phyloP scores from a whole-genome alignment of 2,797 vertebrate genomes.

The Semaprochilodus insignis region DNA sequence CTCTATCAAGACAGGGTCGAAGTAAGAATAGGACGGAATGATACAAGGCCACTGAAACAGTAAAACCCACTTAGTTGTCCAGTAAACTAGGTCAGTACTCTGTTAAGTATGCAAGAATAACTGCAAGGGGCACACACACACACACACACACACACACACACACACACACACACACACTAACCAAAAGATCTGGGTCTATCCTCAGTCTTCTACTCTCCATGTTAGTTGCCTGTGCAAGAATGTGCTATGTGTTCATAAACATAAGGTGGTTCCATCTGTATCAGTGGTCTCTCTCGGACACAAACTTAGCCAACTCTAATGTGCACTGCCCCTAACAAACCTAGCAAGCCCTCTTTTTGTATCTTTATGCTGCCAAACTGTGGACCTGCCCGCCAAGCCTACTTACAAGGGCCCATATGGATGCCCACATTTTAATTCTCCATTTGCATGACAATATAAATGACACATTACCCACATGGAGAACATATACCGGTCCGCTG shows the following conservation, averaged over 20 bases:
- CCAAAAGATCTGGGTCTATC: constrained; percentile 38
- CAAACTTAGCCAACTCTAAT: background rate
- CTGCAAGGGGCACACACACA: constrained; percentile 60
- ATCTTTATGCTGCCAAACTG: background rate
- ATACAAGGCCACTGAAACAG: constrained; percentile 72
- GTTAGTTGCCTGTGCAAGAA: no score
- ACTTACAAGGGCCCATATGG: no score
- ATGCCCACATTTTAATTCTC: no score
- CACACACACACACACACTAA: background rate
- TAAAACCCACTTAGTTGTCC: constrained; percentile 79
- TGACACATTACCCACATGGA: no score
- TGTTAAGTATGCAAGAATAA: constrained; percentile 82
- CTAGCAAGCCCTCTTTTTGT: background rate
- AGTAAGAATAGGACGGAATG: constrained; percentile 35
- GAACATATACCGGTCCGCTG: no score
- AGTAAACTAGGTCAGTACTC: constrained; percentile 81
- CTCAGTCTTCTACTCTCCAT: background rate
- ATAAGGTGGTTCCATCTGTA: background rate
- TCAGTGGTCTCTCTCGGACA: background rate
- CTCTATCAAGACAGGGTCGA: constrained; percentile 58
- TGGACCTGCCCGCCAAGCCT: background rate
- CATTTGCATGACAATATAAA: no score
- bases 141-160: constrained; percentile 21
- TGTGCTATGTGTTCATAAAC: background rate
- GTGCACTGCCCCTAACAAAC: background rate